Conservation (phyloP, 2,888 invertebrate genomes). For the Habrosyne pyritoides region DNA sequence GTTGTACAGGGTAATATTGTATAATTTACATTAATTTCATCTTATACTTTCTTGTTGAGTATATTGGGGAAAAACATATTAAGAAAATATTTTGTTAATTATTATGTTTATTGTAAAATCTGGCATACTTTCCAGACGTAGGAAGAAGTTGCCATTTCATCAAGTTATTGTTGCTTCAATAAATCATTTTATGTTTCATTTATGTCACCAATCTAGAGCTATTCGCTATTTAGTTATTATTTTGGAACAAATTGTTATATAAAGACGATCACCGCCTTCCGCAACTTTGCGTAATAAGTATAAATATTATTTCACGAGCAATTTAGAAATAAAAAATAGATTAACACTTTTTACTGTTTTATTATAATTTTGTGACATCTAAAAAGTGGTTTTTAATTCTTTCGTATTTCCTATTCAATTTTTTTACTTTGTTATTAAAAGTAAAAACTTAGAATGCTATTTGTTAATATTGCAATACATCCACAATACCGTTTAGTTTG, state of each 20-base stretch:
- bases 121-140: too few species aligned
- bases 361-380: neutral
- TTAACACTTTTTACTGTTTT: neutral
- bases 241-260: constrained; percentile 1
- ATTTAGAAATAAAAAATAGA: neutral
- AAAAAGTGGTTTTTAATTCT: too few species aligned
- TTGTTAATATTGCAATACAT: too few species aligned
- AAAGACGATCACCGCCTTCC: constrained; percentile 1
- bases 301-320: neutral
- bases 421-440: too few species aligned
- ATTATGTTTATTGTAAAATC: too few species aligned
- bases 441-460: too few species aligned
- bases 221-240: neutral
- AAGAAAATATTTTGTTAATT: too few species aligned
- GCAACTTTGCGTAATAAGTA: constrained; percentile 1
- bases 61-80: neutral
- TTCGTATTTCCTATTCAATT: too few species aligned
- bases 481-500: neutral
- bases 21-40: neutral
- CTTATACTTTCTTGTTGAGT: neutral
- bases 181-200: too few species aligned
- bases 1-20: constrained; percentile 18
- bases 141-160: too few species aligned
- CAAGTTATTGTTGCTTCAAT: too few species aligned
- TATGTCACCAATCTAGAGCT: neutral